A percentile compares a stretch with the other conserved stretches of the same genome.
Conservation (phyloP, 2,113 vertebrate genomes). For the Tupaia chinensis region DNA sequence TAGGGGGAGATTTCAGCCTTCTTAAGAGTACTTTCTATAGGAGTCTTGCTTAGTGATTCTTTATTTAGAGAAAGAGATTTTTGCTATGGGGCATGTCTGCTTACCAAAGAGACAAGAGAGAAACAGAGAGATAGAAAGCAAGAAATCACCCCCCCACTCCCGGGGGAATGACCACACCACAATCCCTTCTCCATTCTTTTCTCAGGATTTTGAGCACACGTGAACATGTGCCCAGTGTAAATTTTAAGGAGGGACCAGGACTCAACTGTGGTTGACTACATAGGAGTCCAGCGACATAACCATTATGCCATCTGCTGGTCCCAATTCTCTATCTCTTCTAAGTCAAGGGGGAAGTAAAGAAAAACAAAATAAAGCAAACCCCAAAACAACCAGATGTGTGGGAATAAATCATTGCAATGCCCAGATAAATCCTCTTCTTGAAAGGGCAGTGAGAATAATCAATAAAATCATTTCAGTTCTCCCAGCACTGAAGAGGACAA, state of each 20-base stretch:
- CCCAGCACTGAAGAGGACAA: conserved; percentile 76
- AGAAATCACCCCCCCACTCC: no score
- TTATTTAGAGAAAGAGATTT: no score
- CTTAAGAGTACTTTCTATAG: neutral
- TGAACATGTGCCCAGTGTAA: no score
- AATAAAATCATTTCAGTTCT: conserved; percentile 85
- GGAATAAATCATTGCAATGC: neutral
- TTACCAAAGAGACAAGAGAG: no score
- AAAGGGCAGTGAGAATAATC: conserved; percentile 78
- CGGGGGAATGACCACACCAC: no score
- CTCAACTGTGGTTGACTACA: no score
- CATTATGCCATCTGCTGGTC: neutral
- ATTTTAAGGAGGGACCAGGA: no score
- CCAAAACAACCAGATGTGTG: neutral
- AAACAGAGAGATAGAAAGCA: no score
- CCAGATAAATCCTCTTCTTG: conserved; percentile 77
- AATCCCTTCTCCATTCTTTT: no score
- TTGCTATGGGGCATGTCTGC: no score
- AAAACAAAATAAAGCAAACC: neutral
- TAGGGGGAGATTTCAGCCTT: neutral
- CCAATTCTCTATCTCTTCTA: neutral
- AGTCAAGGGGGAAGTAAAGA: neutral
- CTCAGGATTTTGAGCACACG: no score
- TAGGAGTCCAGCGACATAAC: no score
- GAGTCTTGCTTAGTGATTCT: neutral